Conservation (phyloP, 1,140 invertebrate genomes). For the Scaptodrosophila lebanonensis region DNA sequence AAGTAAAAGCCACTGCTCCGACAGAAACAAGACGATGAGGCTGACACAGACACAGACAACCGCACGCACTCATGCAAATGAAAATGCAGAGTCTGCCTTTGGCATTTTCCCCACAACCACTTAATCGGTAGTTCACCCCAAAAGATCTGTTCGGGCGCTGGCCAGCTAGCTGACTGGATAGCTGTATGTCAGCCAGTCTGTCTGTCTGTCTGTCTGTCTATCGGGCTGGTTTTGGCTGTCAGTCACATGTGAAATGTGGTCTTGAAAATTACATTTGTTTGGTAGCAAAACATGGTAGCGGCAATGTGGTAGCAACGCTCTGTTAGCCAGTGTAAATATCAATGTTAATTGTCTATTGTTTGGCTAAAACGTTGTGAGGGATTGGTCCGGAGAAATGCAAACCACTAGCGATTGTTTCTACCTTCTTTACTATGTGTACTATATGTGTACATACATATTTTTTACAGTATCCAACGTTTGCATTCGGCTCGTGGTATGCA, state of each 20-base stretch:
- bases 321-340: slow-evolving; percentile 29
- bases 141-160: slow-evolving; percentile 20
- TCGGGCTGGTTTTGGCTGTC: slow-evolving; percentile 7
- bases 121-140: slow-evolving; percentile 47
- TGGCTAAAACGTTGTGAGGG: too few species aligned
- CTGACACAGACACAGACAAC: too few species aligned
- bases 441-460: slow-evolving; percentile 4
- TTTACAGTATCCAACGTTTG: slow-evolving; percentile 18
- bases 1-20: not conserved
- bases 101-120: slow-evolving; percentile 30
- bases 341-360: slow-evolving; percentile 3
- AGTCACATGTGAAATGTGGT: slow-evolving; percentile 48
- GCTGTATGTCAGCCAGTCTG: too few species aligned
- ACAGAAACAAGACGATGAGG: not conserved
- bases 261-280: slow-evolving; percentile 27
- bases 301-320: slow-evolving; percentile 14
- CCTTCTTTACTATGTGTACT: too few species aligned
- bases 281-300: slow-evolving; percentile 1
- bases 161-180: not conserved
- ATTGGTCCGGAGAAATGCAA: too few species aligned
- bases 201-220: not conserved
- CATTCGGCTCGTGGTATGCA: slow-evolving; percentile 24
- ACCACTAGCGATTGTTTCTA: too few species aligned
- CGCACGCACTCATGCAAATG: too few species aligned
- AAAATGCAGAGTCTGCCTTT: slow-evolving; percentile 1